Evolutionary conservation across 35 echinoderm and acorn worm genomes (phyloP).

Genomic region (Strongylocentrotus purpuratus): DNA sequence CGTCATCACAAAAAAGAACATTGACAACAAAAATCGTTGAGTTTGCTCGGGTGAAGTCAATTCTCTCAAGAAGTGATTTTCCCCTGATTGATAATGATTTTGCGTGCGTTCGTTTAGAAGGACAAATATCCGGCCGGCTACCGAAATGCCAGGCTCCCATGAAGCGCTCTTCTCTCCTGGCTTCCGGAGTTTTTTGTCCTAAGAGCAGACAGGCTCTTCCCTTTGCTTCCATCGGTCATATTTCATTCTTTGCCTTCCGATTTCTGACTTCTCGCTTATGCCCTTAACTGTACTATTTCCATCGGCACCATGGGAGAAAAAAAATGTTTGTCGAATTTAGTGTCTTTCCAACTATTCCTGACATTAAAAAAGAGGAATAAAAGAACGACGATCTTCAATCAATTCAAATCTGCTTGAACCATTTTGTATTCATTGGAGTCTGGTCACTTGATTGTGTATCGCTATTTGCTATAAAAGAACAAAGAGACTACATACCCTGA

Average conservation of each 20-base stretch:
- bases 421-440: too few species aligned
- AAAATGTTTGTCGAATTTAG: background rate
- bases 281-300: background rate
- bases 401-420: too few species aligned
- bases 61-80: background rate
- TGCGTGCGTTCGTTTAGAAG: constrained; percentile 8
- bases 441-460: too few species aligned
- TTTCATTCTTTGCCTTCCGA: background rate
- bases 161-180: background rate
- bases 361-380: background rate
- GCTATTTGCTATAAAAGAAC: too few species aligned
- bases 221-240: background rate
- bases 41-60: constrained; percentile 8
- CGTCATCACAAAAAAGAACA: background rate
- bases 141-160: background rate
- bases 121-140: constrained; percentile 1
- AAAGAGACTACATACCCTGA: too few species aligned
- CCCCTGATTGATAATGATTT: background rate
- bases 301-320: background rate
- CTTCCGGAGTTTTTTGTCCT: constrained; percentile 5
- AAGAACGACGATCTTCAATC: background rate
- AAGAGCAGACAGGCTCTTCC: background rate
- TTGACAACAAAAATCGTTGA: background rate
- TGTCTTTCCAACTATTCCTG: background rate
- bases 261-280: background rate